Conservation (phyloP, 2,888 invertebrate species). For the Limulus polyphemus region DNA sequence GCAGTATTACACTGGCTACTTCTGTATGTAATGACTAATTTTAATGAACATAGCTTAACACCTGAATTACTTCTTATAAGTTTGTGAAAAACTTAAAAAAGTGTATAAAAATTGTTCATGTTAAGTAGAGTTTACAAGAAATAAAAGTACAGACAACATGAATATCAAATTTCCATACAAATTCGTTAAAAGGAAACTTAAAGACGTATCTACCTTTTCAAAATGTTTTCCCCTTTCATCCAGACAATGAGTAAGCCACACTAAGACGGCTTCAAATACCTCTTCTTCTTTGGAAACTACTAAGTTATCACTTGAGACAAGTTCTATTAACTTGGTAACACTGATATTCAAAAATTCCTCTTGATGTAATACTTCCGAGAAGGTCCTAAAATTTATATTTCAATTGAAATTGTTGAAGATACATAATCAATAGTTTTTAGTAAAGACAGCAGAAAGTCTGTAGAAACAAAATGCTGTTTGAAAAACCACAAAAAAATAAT, state of each 20-base stretch:
- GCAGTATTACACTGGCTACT: too few relatives aligned
- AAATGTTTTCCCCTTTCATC: slow-evolving; percentile 33
- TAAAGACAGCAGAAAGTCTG: too few relatives aligned
- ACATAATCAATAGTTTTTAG: too few relatives aligned
- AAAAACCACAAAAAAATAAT: too few relatives aligned
- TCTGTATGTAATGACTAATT: too few relatives aligned
- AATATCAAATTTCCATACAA: background rate
- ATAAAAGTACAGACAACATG: background rate
- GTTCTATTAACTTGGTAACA: slow-evolving; percentile 39
- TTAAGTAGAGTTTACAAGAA: background rate
- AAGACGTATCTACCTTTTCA: slow-evolving; percentile 32
- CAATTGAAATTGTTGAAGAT: too few relatives aligned
- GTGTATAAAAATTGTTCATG: too few relatives aligned
- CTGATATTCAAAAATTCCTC: slow-evolving; percentile 39
- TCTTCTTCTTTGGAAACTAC: slow-evolving; percentile 41
- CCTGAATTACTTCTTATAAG: too few relatives aligned
- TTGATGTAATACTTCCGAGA: slow-evolving; percentile 34
- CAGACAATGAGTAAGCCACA: slow-evolving; percentile 39
- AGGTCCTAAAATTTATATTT: slow-evolving; percentile 32
- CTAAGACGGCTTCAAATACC: slow-evolving; percentile 40
- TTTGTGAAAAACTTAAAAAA: too few relatives aligned
- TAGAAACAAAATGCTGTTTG: too few relatives aligned
- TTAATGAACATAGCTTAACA: too few relatives aligned
- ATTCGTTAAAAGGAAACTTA: slow-evolving; percentile 4
- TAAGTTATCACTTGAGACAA: slow-evolving; percentile 40